Base-by-base conservation (phyloP, 2,888 invertebrate genomes). In the Drepana falcataria region DNA sequence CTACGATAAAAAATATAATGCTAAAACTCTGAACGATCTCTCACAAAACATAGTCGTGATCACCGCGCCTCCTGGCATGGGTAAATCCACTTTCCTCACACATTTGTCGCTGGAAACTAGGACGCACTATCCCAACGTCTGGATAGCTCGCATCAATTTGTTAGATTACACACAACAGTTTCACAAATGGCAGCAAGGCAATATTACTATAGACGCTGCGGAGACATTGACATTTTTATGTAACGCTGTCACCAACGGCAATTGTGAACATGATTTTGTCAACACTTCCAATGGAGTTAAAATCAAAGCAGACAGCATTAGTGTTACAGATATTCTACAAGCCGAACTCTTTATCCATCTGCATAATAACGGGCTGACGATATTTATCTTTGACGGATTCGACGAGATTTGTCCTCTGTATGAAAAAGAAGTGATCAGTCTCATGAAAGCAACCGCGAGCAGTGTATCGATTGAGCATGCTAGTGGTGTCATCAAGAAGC, bases 401-500 rank as follows among this genome's bases (percentile, higher is more conserved):
- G 68, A 68, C 5, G 67, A 65, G 54, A 61, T 68, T 2, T 67
- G 62, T 51, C 67, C 67, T 0, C 49, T 55, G 44, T 65, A 67
- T 21, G 54, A 56, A n/a, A 35, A 49, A 1, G 54, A 55, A 49
- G 62, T 61, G 0, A 41, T 59, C 34, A 60, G 63, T 59, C 59
- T 69, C 4, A 64, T 69, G 48, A 63, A 64, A 37, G 53, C 56
- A 7, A 55, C 63, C 5, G 9, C 52, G 4, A 54, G 49, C 35
- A 35, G n/a, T 0, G 2, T 21, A 3, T 60, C 33, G n/a, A 21
- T 6, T 33, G 34, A n/a, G 33, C 33, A 35, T 9, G 9, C 9
- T 21, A 3, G 21, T 21, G 49, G 0, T n/a, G 4, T 4, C 21
- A 34, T 33, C 2, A 41, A 41, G 33, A 41, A 41, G 4, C 41